Conservation (phyloP, 2,113 vertebrate genomes). For the Paradoxurus hermaphroditus region DNA sequence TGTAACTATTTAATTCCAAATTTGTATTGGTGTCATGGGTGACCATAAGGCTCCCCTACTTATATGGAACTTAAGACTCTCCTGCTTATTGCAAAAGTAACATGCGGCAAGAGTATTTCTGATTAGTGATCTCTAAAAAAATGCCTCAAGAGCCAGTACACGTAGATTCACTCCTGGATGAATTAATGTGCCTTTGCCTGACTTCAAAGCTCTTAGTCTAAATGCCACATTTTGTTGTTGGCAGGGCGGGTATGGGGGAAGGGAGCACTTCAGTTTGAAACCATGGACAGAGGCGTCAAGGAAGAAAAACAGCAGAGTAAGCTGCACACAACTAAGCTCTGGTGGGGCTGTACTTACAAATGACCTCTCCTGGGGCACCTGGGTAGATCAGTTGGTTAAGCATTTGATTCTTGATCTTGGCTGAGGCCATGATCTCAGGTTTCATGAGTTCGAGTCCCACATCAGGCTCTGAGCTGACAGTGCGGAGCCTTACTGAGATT, state of each 20-base stretch:
- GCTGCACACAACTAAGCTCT: not conserved
- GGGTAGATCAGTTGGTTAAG: too few relatives aligned
- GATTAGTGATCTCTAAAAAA: not conserved
- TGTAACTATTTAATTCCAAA: not conserved
- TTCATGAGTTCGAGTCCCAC: too few relatives aligned
- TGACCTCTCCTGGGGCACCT: too few relatives aligned
- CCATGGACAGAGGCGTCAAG: not conserved
- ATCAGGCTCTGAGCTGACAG: too few relatives aligned
- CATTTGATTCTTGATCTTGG: too few relatives aligned
- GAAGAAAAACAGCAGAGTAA: not conserved
- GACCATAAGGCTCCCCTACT: not conserved
- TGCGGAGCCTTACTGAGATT: too few relatives aligned
- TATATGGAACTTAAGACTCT: not conserved
- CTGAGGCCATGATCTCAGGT: too few relatives aligned
- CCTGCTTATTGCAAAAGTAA: not conserved
- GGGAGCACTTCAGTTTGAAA: not conserved
- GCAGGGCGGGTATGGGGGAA: accelerated
- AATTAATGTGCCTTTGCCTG: not conserved
- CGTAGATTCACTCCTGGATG: not conserved
- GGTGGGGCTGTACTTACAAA: not conserved
- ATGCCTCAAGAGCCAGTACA: not conserved
- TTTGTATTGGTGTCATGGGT: not conserved
- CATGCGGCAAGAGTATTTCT: not conserved
- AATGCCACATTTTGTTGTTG: not conserved
- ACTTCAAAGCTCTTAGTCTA: not conserved